A percentile compares a stretch with the other conserved stretches of the same genome.
Evolutionary conservation across 2,888 invertebrate species (phyloP).

Genomic region (Patella caerulea): DNA sequence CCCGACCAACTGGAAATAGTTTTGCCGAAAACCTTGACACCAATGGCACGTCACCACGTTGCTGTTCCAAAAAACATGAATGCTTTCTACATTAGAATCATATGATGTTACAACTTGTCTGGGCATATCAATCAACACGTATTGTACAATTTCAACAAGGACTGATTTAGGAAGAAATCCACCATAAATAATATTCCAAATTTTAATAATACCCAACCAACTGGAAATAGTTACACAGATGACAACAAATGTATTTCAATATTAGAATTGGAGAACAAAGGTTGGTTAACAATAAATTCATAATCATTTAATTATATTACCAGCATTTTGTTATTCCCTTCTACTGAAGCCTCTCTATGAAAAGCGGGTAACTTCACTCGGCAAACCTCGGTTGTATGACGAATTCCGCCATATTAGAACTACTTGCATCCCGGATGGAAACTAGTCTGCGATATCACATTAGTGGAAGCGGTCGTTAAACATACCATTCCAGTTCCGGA

Average conservation of each 20-base stretch:
- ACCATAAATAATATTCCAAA: not conserved
- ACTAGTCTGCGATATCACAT: too few relatives aligned
- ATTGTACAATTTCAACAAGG: not conserved
- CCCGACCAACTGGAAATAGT: too few relatives aligned
- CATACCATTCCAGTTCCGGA: too few relatives aligned
- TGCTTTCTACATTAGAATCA: not conserved
- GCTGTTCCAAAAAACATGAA: not conserved
- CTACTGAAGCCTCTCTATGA: not conserved
- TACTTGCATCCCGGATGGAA: too few relatives aligned
- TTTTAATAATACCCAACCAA: not conserved
- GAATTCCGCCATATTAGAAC: too few relatives aligned
- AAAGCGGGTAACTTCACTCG: not conserved
- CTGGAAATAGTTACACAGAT: too few relatives aligned
- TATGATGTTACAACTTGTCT: not conserved
- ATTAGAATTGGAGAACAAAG: not conserved
- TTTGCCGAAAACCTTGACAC: not conserved
- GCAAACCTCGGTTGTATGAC: too few relatives aligned
- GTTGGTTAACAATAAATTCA: not conserved
- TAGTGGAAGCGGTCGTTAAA: too few relatives aligned
- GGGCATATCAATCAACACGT: not conserved
- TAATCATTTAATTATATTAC: not conserved
- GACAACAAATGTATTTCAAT: not conserved
- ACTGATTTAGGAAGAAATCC: not conserved
- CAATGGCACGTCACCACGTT: not conserved
- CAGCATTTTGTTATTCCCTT: not conserved